Evolutionary conservation across 1,140 invertebrate genomes (phyloP).

Genomic region (Drosophila yakuba): DNA sequence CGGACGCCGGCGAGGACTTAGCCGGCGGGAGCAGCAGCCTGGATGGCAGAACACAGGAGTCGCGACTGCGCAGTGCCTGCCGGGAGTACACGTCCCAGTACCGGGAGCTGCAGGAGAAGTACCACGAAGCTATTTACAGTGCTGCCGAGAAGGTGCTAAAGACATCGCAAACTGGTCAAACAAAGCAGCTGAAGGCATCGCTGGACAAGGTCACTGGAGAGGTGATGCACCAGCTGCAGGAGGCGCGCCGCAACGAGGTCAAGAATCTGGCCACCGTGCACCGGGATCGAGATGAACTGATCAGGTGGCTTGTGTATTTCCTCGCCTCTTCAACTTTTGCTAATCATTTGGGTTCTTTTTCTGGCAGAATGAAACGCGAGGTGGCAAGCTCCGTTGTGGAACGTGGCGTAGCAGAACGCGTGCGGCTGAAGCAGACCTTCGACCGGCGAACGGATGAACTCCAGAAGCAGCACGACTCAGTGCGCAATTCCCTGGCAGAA

Average conservation of each 20-base stretch:
- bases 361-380: slow-evolving; percentile 89
- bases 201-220: slow-evolving; percentile 92
- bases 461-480: slow-evolving; percentile 91
- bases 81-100: slow-evolving; percentile 91
- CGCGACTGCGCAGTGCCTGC: slow-evolving; percentile 88
- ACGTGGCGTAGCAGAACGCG: slow-evolving; percentile 92
- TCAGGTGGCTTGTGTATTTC: slow-evolving; percentile 85
- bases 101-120: slow-evolving; percentile 92
- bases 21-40: slow-evolving; percentile 84
- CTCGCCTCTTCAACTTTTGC: background rate
- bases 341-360: background rate
- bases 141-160: slow-evolving; percentile 92
- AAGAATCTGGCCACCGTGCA: slow-evolving; percentile 92
- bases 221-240: slow-evolving; percentile 93
- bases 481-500: slow-evolving; percentile 88
- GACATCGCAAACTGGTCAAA: slow-evolving; percentile 91
- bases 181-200: slow-evolving; percentile 89
- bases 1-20: slow-evolving; percentile 64
- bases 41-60: slow-evolving; percentile 89
- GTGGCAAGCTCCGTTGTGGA: slow-evolving; percentile 91
- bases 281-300: slow-evolving; percentile 95
- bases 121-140: slow-evolving; percentile 91
- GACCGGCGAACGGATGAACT: slow-evolving; percentile 91
- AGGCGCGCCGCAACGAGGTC: slow-evolving; percentile 93
- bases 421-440: slow-evolving; percentile 90